Percentiles rank a stretch among this genome's conserved stretches.
Evolutionary conservation across 92 coral and sea anemone genomes (phyloP).

Genomic region (Scolanthus callimorphus): DNA sequence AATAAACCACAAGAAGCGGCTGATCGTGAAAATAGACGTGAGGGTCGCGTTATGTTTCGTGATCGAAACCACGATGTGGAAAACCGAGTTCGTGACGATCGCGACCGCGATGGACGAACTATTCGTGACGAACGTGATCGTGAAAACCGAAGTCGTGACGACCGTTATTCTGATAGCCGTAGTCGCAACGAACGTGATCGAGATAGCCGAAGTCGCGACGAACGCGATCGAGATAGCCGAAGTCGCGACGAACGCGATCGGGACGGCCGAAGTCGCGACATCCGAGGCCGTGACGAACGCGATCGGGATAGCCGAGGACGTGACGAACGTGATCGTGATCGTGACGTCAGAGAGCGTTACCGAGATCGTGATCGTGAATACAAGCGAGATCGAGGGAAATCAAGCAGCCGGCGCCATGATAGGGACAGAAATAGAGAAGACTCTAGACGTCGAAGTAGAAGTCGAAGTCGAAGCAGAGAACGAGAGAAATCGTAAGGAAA

Average conservation of each 20-base stretch:
- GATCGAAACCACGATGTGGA: constrained; percentile 13
- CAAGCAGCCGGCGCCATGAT: constrained; percentile 7
- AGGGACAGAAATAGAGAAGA: background rate
- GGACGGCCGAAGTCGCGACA: constrained; percentile 2
- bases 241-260: constrained; percentile 31
- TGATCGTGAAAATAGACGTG: background rate
- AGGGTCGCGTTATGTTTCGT: constrained; percentile 10
- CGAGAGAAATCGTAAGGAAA: too few species aligned
- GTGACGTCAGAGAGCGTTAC: constrained; percentile 16
- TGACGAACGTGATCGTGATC: constrained; percentile 23
- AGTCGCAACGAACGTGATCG: constrained; percentile 32
- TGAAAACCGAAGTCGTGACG: background rate
- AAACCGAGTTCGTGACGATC: background rate
- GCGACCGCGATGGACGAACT: constrained; percentile 37
- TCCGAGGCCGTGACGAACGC: constrained; percentile 17
- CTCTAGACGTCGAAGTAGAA: constrained; percentile 2
- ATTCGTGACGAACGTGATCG: constrained; percentile 6
- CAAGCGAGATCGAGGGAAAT: constrained; percentile 31
- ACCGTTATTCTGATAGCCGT: constrained; percentile 4
- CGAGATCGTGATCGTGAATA: constrained; percentile 46
- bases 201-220: constrained; percentile 3
- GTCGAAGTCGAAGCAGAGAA: too few species aligned
- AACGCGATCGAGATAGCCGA: constrained; percentile 4
- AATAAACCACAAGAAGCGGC: background rate
- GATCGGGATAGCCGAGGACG: constrained; percentile 15